Evolutionary conservation across 2,113 vertebrate genomes (phyloP).

Genomic region (Microcebus murinus): DNA sequence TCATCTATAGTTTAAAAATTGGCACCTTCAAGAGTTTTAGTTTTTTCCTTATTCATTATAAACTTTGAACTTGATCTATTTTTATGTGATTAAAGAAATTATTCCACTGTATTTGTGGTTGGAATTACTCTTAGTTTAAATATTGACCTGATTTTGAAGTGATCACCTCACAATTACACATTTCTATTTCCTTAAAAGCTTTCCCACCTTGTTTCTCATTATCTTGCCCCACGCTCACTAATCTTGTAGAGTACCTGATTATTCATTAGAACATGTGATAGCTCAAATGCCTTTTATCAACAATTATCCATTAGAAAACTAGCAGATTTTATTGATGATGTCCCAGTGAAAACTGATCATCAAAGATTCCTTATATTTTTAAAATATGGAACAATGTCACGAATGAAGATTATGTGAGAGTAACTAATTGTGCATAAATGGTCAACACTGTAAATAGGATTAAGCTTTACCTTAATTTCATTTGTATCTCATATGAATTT

Average conservation of each 20-base stretch:
- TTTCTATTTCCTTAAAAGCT: constrained; percentile 68
- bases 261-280: constrained; percentile 64
- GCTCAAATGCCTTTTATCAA: constrained; percentile 68
- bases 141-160: constrained; percentile 54
- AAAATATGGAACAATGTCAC: constrained; percentile 31
- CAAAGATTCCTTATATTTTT: background rate
- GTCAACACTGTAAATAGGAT: background rate
- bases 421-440: constrained; percentile 26
- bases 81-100: constrained; percentile 31
- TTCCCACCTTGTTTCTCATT: constrained; percentile 33
- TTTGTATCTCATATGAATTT: background rate
- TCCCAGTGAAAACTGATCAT: constrained; percentile 62
- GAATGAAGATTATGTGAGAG: constrained; percentile 31
- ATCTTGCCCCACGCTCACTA: background rate
- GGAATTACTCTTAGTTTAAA: constrained; percentile 48
- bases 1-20: constrained; percentile 58
- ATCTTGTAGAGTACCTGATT: constrained; percentile 36
- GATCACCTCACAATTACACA: background rate
- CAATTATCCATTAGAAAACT: constrained; percentile 61
- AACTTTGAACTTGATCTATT: constrained; percentile 37
- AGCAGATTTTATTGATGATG: constrained; percentile 37
- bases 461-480: background rate
- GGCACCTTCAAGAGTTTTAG: constrained; percentile 69
- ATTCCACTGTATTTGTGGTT: constrained; percentile 50
- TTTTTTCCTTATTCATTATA: constrained; percentile 59